Conservation (phyloP, 2,113 vertebrate species). For the Embiotoca jacksoni region DNA sequence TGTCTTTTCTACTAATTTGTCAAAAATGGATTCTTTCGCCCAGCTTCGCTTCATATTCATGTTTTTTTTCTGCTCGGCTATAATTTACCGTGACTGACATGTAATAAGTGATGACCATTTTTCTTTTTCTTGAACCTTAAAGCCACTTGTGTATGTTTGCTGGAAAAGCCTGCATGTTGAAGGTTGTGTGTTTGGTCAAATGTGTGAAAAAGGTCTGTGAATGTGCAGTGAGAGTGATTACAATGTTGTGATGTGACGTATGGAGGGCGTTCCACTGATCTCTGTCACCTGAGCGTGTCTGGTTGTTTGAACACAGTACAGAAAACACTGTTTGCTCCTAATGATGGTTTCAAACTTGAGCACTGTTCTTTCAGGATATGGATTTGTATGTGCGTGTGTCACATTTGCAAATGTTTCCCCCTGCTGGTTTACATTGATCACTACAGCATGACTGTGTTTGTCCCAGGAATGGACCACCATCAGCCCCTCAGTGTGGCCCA, state of each 20-base stretch:
- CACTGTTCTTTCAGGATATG: conserved; percentile 12
- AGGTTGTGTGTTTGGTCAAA: conserved; percentile 1
- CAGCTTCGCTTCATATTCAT: conserved; percentile 43
- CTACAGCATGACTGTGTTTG: conserved; percentile 24
- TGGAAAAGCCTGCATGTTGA: conserved; percentile 19
- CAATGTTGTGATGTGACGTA: neutral
- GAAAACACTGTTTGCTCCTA: neutral
- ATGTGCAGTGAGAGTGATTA: neutral
- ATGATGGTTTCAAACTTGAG: too few species aligned
- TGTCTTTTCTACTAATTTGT: conserved; percentile 9
- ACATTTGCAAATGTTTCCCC: conserved; percentile 23
- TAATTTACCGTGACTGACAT: neutral
- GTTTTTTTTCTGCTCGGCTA: conserved; percentile 39
- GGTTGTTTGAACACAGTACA: neutral
- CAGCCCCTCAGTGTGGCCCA: conserved; percentile 90
- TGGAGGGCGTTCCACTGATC: conserved; percentile 2
- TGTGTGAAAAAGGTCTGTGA: neutral
- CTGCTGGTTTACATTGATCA: conserved; percentile 23
- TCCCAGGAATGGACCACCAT: conserved; percentile 85
- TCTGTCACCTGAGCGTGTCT: neutral
- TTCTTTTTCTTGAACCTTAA: neutral
- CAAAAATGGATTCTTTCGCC: neutral
- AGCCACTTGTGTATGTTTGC: conserved; percentile 1
- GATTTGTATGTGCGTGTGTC: conserved; percentile 12
- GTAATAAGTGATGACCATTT: neutral